Evolutionary conservation across 2,888 invertebrate species (phyloP).

Genomic region (Orthosia cruda): DNA sequence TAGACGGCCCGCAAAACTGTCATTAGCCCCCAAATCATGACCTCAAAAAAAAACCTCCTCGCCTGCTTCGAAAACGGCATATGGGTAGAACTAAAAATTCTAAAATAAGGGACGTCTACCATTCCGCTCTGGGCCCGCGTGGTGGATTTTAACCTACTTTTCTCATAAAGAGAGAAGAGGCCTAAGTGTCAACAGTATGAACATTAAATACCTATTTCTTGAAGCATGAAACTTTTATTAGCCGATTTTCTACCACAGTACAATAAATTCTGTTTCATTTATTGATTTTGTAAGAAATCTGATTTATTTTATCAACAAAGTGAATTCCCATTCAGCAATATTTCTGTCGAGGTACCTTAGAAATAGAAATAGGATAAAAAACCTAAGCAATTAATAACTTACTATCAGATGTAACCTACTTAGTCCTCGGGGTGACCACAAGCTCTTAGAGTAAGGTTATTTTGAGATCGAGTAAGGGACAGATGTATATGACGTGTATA

Average conservation of each 20-base stretch:
- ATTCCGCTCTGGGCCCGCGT: neutral
- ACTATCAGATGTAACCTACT: slow-evolving; percentile 41
- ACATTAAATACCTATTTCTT: too few relatives aligned
- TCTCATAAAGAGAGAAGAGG: neutral
- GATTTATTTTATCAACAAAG: neutral
- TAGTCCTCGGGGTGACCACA: too few relatives aligned
- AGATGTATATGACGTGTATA: too few relatives aligned
- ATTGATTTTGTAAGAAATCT: neutral
- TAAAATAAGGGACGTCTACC: neutral
- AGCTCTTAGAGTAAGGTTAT: too few relatives aligned
- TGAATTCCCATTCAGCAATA: neutral
- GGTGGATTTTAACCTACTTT: neutral
- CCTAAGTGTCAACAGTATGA: neutral
- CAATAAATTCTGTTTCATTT: neutral
- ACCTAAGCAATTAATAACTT: slow-evolving; percentile 37
- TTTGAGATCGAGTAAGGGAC: too few relatives aligned
- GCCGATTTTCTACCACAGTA: neutral
- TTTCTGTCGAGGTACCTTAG: neutral
- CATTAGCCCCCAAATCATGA: too few relatives aligned
- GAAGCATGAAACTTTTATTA: neutral
- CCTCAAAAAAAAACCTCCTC: too few relatives aligned
- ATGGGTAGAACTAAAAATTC: neutral
- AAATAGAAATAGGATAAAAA: neutral
- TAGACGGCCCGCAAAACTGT: neutral
- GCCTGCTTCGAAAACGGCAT: too few relatives aligned